Evolutionary conservation across 1,140 invertebrate genomes (phyloP).

Genomic region (Oncopodura yosiiana): DNA sequence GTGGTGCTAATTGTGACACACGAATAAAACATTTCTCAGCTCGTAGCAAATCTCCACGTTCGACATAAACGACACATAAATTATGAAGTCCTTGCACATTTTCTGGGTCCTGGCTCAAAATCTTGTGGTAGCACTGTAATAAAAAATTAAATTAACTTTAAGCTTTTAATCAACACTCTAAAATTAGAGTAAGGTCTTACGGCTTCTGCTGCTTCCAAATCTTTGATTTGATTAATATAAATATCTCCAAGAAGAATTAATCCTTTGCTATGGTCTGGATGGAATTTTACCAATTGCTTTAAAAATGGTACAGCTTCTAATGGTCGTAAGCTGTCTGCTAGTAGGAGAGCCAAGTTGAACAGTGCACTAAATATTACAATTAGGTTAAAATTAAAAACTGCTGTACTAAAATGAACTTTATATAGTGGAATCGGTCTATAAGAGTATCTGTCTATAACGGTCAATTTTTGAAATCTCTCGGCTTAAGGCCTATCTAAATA

Average conservation of each 20-base stretch:
- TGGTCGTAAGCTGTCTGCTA: conserved; percentile 77
- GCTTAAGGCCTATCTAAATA: too few species aligned
- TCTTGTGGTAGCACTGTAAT: conserved; percentile 75
- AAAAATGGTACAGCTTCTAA: conserved; percentile 86
- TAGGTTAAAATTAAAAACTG: too few species aligned
- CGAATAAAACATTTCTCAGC: conserved; percentile 74
- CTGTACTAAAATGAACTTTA: too few species aligned
- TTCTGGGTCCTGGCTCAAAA: conserved; percentile 72
- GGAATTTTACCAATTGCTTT: conserved; percentile 78
- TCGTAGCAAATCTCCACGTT: conserved; percentile 67
- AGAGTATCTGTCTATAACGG: too few species aligned
- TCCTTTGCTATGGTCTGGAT: conserved; percentile 90
- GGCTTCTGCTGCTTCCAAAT: conserved; percentile 81
- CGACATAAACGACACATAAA: conserved; percentile 88
- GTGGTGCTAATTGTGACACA: conserved; percentile 66
- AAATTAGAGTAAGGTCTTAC: conserved; percentile 52
- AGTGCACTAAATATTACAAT: conserved; percentile 72
- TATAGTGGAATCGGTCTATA: too few species aligned
- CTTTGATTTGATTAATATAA: conserved; percentile 91
- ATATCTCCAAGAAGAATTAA: conserved; percentile 92
- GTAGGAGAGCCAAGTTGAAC: conserved; percentile 83
- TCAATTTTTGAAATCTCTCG: too few species aligned
- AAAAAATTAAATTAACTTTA: conserved; percentile 7
- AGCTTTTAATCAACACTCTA: too few species aligned
- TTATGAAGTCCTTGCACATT: conserved; percentile 94